phyloP scores from a whole-genome alignment of 2,113 vertebrate genomes.

The Corythornis madagascariensis region DNA sequence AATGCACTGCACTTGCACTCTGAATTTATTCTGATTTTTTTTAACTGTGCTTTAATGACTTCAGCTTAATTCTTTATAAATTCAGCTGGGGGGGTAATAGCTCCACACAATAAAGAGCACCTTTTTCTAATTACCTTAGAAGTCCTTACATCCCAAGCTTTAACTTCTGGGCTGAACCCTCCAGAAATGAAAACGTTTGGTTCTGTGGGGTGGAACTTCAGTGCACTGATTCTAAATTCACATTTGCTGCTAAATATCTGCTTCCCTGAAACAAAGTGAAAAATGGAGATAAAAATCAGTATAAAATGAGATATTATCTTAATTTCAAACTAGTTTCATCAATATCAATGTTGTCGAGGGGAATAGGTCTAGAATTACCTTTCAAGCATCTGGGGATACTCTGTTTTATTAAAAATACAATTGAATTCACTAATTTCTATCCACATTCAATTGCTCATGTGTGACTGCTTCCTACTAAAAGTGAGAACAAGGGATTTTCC shows the following conservation, averaged over 20 bases:
- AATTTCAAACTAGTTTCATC: background rate
- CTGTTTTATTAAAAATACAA: background rate
- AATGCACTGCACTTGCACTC: constrained; percentile 58
- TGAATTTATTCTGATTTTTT: constrained; percentile 70
- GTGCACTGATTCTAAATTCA: constrained; percentile 85
- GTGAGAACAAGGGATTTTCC: background rate
- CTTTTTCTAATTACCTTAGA: constrained; percentile 83
- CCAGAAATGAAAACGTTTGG: constrained; percentile 87
- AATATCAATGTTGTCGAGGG: background rate
- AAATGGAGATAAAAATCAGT: background rate
- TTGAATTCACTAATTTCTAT: background rate
- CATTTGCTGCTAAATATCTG: constrained; percentile 80
- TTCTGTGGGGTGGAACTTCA: constrained; percentile 83
- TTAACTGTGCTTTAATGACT: constrained; percentile 60
- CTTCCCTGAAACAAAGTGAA: constrained; percentile 78
- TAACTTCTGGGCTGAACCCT: constrained; percentile 90
- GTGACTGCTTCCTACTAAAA: background rate
- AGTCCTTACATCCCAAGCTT: constrained; percentile 90
- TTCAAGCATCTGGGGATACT: background rate
- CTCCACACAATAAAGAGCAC: constrained; percentile 3
- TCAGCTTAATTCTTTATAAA: constrained; percentile 28
- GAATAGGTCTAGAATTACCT: background rate
- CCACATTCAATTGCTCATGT: background rate
- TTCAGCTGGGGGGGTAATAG: constrained; percentile 17
- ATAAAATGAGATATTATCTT: background rate